Evolutionary conservation across 2,888 invertebrate species (phyloP), one percentile per base, ranked within the genome.

Genomic region (Malthinus flaveolus): DNA sequence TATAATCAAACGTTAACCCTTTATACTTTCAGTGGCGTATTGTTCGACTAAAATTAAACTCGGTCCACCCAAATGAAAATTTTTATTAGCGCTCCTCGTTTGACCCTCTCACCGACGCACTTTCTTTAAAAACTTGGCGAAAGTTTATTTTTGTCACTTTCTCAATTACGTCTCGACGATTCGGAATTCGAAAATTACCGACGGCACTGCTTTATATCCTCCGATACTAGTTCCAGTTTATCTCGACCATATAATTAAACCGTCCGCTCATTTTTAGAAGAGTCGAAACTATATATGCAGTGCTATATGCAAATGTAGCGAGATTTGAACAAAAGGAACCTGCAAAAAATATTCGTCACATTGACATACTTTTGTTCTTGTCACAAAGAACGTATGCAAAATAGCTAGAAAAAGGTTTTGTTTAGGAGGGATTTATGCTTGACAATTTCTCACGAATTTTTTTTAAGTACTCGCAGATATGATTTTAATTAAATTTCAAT

Each of bases 331-430:
- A 69, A 70, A 66, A 69, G 66, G 62, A 64, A 69, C 69, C 69
- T 69, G 69, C 66, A 69, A 69, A 71, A 70, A 71, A 71, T 65
- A 64, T 66, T 66, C 67, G 68, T 70, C 71, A 68, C 70, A 64
- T 69, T 68, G 68, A 68, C 66, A 63, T 63, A 66, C 66, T 64
- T 65, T 66, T 68, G 66, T 68, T 67, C 68, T 66, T 66, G 51
- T 49, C 59, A 67, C 62, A 67, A 66, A 62, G 63, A 59, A 60
- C 65, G 52, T 66, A 66, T 67, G 65, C 65, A 62, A 63, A 67
- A 49, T 64, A 65, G 68, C 59, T 56, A 52, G 59, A 36, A 42
- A 23, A 56, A 49, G 62, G 52, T 63, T 60, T 66, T 66, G 66
- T 67, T 64, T 65, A 62, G 59, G 56, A 58, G 61, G 64, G 63